A percentile compares a stretch with the other conserved stretches of the same genome.
These are phyloP conservation scores for Watsonalla binaria DNA, from an alignment of 2,888 invertebrate species.

Conservation along the genomic window DNA sequence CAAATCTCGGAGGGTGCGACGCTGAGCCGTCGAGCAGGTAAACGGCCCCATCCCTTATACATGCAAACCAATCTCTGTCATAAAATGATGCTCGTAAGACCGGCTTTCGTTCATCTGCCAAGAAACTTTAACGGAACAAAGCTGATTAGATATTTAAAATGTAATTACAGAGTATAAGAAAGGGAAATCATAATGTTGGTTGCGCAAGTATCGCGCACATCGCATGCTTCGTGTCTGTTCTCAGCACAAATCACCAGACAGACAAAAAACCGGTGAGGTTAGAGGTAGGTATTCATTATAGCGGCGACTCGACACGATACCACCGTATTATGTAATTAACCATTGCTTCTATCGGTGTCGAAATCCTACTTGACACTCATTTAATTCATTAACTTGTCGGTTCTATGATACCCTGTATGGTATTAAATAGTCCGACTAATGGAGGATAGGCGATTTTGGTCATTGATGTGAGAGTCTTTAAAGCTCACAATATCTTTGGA, in stretches of 20 bases:
- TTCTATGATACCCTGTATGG: constrained; percentile 25
- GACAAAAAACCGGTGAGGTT: constrained; percentile 50
- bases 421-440: neutral
- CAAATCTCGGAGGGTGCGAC: constrained; percentile 68
- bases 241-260: constrained; percentile 52
- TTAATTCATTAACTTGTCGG: constrained; percentile 38
- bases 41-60: constrained; percentile 43
- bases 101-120: constrained; percentile 28
- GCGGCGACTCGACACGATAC: constrained; percentile 36
- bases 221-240: constrained; percentile 32
- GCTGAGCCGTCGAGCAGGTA: constrained; percentile 52
- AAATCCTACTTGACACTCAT: constrained; percentile 36
- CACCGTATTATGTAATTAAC: constrained; percentile 48
- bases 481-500: no score
- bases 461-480: neutral
- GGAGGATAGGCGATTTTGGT: neutral
- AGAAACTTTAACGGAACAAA: constrained; percentile 12
- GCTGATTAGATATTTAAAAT: constrained; percentile 30
- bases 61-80: constrained; percentile 30
- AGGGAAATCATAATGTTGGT: constrained; percentile 24
- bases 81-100: constrained; percentile 31
- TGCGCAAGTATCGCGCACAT: constrained; percentile 33
- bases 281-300: constrained; percentile 58
- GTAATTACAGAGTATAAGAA: constrained; percentile 30
- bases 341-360: constrained; percentile 32